Conservation (phyloP, 2,888 invertebrate species). For the Dyspetes luteomarginatus region DNA sequence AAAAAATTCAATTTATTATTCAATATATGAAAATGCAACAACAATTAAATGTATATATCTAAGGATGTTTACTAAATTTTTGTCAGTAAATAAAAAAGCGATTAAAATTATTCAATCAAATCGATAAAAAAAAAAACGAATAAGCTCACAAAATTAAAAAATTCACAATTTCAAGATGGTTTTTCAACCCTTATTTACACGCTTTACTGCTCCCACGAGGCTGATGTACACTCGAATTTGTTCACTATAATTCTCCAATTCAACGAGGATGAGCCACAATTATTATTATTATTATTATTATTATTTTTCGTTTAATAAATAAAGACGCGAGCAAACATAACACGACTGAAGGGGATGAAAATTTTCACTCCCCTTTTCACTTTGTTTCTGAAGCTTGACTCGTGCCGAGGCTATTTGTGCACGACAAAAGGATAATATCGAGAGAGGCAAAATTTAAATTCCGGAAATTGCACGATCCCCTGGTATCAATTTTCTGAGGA, state of each 20-base stretch:
- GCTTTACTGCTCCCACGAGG: background rate
- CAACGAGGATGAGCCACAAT: background rate
- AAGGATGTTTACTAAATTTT: no score
- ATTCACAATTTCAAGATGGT: no score
- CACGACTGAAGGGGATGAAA: background rate
- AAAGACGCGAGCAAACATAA: background rate
- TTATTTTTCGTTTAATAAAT: background rate
- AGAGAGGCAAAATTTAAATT: slow-evolving; percentile 10
- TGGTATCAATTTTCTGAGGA: slow-evolving; percentile 20
- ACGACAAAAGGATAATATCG: background rate
- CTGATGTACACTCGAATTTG: background rate
- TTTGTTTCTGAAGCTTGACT: slow-evolving; percentile 3
- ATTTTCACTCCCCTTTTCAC: background rate
- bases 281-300: no score
- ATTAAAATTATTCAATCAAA: no score
- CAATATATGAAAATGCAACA: no score
- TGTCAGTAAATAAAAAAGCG: no score
- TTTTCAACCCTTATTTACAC: background rate
- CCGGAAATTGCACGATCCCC: slow-evolving; percentile 5
- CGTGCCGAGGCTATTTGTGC: background rate
- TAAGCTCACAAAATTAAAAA: no score
- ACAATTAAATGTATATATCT: no score
- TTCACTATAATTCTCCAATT: background rate
- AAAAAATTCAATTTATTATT: no score
- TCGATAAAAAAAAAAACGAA: no score